Evolutionary conservation across 2,888 invertebrate genomes (phyloP).

Genomic region (Calameuta pallipes): DNA sequence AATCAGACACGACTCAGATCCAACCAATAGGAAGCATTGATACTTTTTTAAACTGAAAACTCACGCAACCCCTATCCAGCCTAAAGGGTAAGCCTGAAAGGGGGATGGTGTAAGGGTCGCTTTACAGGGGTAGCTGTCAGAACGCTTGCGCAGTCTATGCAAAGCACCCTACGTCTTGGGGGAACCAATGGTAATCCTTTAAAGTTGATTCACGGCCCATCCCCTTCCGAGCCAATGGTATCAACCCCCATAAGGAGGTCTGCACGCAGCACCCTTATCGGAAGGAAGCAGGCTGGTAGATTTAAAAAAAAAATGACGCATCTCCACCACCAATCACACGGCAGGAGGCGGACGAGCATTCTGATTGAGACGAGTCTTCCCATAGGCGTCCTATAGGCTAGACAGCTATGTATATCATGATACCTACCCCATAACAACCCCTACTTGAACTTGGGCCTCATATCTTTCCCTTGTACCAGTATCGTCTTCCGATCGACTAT

Average conservation of each 20-base stretch:
- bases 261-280: slow-evolving; percentile 47
- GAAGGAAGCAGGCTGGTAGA: slow-evolving; percentile 46
- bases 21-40: neutral
- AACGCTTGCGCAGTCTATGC: slow-evolving; percentile 54
- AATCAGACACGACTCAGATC: neutral
- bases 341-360: slow-evolving; percentile 41
- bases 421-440: neutral
- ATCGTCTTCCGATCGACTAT: neutral
- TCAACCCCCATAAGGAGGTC: slow-evolving; percentile 2
- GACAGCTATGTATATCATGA: neutral
- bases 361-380: slow-evolving; percentile 50
- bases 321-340: slow-evolving; percentile 59
- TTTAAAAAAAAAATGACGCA: slow-evolving; percentile 64
- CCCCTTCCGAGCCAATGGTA: slow-evolving; percentile 29
- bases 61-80: neutral
- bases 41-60: neutral
- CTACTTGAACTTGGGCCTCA: neutral
- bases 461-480: neutral
- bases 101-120: slow-evolving; percentile 25
- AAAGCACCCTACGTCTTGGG: slow-evolving; percentile 36
- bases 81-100: slow-evolving; percentile 22
- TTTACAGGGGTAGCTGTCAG: slow-evolving; percentile 13
- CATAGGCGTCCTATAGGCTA: slow-evolving; percentile 21
- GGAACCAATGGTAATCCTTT: slow-evolving; percentile 49
- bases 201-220: slow-evolving; percentile 37